Evolutionary conservation across 1,140 invertebrate species (phyloP).

Genomic region (Glomeris maerens): DNA sequence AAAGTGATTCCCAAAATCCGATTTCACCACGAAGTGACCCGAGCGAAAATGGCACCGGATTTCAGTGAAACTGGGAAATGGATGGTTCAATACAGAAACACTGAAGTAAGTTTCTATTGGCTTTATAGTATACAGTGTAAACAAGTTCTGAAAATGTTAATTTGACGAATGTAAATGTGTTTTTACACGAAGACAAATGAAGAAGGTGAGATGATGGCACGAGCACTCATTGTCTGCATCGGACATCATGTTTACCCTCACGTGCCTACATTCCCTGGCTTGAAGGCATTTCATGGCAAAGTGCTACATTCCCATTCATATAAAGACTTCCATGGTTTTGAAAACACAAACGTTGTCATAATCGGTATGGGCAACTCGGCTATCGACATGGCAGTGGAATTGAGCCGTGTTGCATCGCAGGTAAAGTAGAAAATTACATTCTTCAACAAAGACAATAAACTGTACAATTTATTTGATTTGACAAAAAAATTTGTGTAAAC

Average conservation of each 20-base stretch:
- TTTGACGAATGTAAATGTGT: too few species aligned
- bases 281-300: constrained; percentile 31
- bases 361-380: constrained; percentile 43
- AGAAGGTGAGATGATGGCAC: neutral
- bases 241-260: constrained; percentile 29
- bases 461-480: neutral
- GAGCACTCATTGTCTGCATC: constrained; percentile 23
- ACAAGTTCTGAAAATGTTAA: too few species aligned
- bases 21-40: too few species aligned
- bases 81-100: neutral
- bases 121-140: too few species aligned
- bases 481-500: neutral
- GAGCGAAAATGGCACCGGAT: too few species aligned
- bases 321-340: constrained; percentile 24
- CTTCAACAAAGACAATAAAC: neutral
- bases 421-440: constrained; percentile 20
- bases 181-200: neutral
- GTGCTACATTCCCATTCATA: constrained; percentile 36
- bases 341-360: constrained; percentile 33
- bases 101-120: too few species aligned
- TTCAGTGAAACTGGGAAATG: neutral
- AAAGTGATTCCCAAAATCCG: too few species aligned
- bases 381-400: constrained; percentile 38
- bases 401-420: constrained; percentile 33
- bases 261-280: constrained; percentile 20